Conservation (phyloP, 1,140 invertebrate genomes). For the Trichoplusia ni region DNA sequence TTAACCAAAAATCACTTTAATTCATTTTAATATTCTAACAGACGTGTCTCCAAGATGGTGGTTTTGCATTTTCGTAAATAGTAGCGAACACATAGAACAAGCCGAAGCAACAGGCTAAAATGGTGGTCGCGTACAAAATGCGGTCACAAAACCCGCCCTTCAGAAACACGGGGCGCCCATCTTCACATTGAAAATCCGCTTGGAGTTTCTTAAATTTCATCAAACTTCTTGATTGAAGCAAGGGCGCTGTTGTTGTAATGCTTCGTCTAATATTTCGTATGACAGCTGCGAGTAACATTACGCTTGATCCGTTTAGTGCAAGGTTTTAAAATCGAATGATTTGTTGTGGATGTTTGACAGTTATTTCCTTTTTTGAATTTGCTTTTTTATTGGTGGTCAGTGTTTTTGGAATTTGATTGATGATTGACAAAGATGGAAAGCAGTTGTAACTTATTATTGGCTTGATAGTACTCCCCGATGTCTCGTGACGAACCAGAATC, state of each 20-base stretch:
- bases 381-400: neutral
- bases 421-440: too few species aligned
- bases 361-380: neutral
- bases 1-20: neutral
- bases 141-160: constrained; percentile 83
- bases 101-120: constrained; percentile 68
- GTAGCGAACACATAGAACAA: constrained; percentile 54
- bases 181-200: constrained; percentile 79
- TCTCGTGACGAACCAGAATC: too few species aligned
- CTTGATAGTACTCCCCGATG: too few species aligned
- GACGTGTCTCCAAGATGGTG: constrained; percentile 57
- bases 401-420: too few species aligned
- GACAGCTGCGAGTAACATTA: neutral
- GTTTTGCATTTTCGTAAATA: constrained; percentile 72
- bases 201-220: constrained; percentile 69
- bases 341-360: neutral
- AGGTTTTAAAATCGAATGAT: neutral
- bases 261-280: neutral
- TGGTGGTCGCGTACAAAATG: constrained; percentile 79
- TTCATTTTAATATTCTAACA: constrained; percentile 26
- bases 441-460: too few species aligned
- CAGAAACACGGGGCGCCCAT: constrained; percentile 83
- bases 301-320: constrained; percentile 1
- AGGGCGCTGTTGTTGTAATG: constrained; percentile 27
- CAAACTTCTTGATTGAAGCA: constrained; percentile 29